Base-by-base conservation (phyloP, 2,888 invertebrate species). In the Cylindroiulus punctatus region DNA sequence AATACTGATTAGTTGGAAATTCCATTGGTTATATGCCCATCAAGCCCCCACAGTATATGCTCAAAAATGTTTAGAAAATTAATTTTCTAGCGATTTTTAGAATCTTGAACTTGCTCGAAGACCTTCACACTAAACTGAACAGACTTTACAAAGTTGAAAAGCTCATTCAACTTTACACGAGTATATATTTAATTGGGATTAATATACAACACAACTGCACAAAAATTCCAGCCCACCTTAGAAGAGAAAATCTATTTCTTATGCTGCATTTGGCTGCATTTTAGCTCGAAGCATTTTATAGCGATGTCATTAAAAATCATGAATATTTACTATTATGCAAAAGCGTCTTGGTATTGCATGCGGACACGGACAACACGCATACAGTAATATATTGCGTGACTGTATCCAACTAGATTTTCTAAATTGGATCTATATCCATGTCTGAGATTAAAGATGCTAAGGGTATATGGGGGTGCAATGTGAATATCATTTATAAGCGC, bases 321-420 rank as follows among this genome's bases (percentile, higher is more conserved):
- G 22, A 65, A 26, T 65, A 65, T 65, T 65, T 65, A 65, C 65
- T 26, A 65, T 65, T 65, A 65, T 65, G 65, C 26, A 65, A 65
- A 65, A 65, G 10, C 22, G 65, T 12, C 65, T 22, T 22, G 57
- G 57, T 57, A 57, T 57, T n/a, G 57, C 57, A 57, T 22, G 22
- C 10, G 22, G 65, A 22, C 26, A 26, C 65, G 65, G 65, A 12
- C 26, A 26, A 65, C 26, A 65, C 22, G 22, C 65, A 65, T 65
- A 65, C 22, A 8, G 65, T 65, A 65, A 65, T 65, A 22, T 65
- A 65, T 22, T 26, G 65, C 65, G 65, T 65, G 65, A 65, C 65
- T 65, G 65, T 65, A 65, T 65, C 65, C 65, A 65, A 65, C 65
- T 65, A 65, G 65, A 65, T 65, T 65, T 36, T 7, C 12, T 65